Base-by-base conservation (phyloP, 92 coral and sea anemone species). In the Diadumene lineata region DNA sequence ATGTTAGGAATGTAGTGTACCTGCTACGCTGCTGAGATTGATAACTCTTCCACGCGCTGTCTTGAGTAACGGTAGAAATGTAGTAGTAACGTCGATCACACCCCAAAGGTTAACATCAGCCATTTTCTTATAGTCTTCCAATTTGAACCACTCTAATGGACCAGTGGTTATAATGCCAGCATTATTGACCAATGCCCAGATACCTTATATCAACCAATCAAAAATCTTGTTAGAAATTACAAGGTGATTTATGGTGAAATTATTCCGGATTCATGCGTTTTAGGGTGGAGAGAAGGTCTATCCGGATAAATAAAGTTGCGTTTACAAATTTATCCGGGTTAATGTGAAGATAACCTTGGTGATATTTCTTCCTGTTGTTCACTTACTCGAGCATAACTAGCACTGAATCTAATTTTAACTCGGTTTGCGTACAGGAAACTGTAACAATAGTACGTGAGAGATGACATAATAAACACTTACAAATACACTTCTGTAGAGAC, bases 41-140 rank as follows among this genome's bases (percentile, higher is more conserved):
- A 82, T 33, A 0, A 82, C 27, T 26, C 82, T 56, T 17, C 87
- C 87, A 34, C 33, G 31, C 15, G 87, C 77, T 30, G 57, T 68
- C 64, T 82, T 82, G 19, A 82, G 25, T 43, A 82, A 70, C 15
- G 87, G 87, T 7, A 82, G 76, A 60, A 82, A 82, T 31, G 78
- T 82, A 31, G 76, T 68, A 2, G 87, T 76, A 23, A 82, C 82
- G 7, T 82, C 87, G 60, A 82, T 76, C 78, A 82, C 34, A 30
- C 87, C 87, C 87, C 87, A 82, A 38, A 82, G 53, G 70, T 77
- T 83, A 26, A 78, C 74, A 19, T 77, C 79, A 1, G 80, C 80
- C 66, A 78, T 72, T 29, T 53, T 53, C 62, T 84, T 84, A 69
- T 60, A 70, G 0, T 78, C 79, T 0, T 84, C 71, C 31, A 84